Conservation (phyloP, 2,888 invertebrate genomes). For the Chaetogeoica ovagalla region DNA sequence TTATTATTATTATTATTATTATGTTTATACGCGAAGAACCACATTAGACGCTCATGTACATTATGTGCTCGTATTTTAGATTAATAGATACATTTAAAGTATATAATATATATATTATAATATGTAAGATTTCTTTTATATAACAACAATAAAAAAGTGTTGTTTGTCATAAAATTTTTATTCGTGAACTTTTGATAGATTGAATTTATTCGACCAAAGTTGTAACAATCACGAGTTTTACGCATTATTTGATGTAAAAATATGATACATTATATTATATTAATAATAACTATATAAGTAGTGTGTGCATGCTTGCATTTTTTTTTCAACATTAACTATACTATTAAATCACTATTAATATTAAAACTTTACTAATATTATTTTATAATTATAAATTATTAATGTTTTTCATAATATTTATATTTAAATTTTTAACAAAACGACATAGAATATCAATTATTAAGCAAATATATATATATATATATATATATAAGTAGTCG, state of each 20-base stretch:
- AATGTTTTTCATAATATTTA: constrained; percentile 43
- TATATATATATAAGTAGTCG: neutral
- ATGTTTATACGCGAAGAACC: neutral
- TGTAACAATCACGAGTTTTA: constrained; percentile 46
- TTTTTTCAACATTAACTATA: constrained; percentile 33
- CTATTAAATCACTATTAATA: constrained; percentile 20
- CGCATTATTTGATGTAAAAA: constrained; percentile 30
- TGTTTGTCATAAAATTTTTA: neutral
- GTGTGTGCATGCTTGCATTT: constrained; percentile 1
- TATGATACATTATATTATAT: constrained; percentile 26
- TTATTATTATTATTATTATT: too few species aligned
- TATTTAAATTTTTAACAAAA: constrained; percentile 41
- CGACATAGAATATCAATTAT: constrained; percentile 6
- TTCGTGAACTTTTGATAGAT: constrained; percentile 27
- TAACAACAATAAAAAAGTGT: neutral
- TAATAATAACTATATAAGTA: constrained; percentile 14
- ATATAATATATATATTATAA: neutral
- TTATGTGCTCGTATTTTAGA: neutral
- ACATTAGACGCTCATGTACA: neutral
- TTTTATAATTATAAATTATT: constrained; percentile 33
- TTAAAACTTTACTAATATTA: neutral
- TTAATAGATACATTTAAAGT: constrained; percentile 3
- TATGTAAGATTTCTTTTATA: constrained; percentile 7
- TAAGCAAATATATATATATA: constrained; percentile 14
- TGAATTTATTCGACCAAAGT: constrained; percentile 34